Evolutionary conservation across 2,888 invertebrate species (phyloP), one percentile per base, ranked within the genome.

Genomic region (Ormyrus labotus): DNA sequence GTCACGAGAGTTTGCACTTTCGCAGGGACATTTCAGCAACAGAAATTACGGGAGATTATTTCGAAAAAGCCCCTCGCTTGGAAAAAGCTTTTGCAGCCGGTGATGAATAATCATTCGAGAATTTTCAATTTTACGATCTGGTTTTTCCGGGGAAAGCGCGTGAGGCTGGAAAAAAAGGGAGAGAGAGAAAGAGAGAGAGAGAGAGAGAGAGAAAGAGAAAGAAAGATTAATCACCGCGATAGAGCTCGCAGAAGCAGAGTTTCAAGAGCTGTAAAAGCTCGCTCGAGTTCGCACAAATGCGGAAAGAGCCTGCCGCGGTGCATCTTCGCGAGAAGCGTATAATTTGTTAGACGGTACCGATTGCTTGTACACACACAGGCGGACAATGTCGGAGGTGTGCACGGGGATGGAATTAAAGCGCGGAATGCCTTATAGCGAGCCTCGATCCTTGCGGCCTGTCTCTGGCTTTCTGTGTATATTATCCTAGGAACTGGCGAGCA

Each of bases 351-450:
- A 72, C 80, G 67, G 79, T 34, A 48, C 48, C 69, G 65, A 63
- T 73, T 57, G 55, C 64, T 55, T 60, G 11, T 58, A 69, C 47
- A 58, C 19, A 10, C 2, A 58, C 34, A 19, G 8, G 7, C 13
- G 10, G 45, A 50, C 58, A 58, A 11, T 34, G 76, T 78, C 70
- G 76, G 67, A 64, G 58, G 71, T 58, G 73, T 73, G 79, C 71
- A 77, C 71, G 80, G 78, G 63, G 75, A 75, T 83, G 83, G 84
- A 82, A 82, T 83, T 82, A 83, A 83, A 83, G 78, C 78, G 78
- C 51, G 58, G 64, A 77, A 77, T 70, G 70, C 64, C 65, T 19
- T 34, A 34, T 34, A 13, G 50, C 60, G 45, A 11, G 51, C 51
- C 51, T 74, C 79, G 68, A 76, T 80, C 72, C 47, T 45, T 8